These are phyloP conservation scores for Saguinus imperator DNA, from an alignment of 2,113 vertebrate species.

Conservation along the genomic window DNA sequence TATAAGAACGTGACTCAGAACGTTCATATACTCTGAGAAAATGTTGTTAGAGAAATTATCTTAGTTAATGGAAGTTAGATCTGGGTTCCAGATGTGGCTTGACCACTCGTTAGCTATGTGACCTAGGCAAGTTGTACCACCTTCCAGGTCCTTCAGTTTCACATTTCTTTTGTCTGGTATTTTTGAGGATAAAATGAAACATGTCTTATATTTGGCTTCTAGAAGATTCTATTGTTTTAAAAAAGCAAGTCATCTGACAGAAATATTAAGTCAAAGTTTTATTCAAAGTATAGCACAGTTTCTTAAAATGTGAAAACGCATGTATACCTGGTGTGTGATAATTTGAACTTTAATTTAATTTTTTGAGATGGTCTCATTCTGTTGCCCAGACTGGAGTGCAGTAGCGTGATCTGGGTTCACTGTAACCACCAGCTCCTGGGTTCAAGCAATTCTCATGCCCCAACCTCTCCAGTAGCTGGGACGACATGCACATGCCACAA, in stretches of 20 bases:
- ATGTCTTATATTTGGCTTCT: background rate
- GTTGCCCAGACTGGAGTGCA: too few species aligned
- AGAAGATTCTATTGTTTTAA: constrained; percentile 30
- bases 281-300: background rate
- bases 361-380: too few species aligned
- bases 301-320: background rate
- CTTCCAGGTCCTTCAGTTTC: background rate
- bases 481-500: too few species aligned
- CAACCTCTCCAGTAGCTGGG: too few species aligned
- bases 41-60: background rate
- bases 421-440: too few species aligned
- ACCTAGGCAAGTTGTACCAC: background rate
- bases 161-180: background rate
- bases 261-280: constrained; percentile 44
- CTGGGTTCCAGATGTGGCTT: background rate
- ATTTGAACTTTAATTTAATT: background rate
- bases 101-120: background rate
- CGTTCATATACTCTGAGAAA: background rate
- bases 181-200: constrained; percentile 30
- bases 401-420: too few species aligned
- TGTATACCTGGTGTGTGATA: background rate
- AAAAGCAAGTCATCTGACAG: constrained; percentile 28
- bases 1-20: background rate
- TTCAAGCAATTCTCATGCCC: too few species aligned
- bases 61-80: background rate